Conservation (phyloP, 1,140 invertebrate genomes). For the Melitaea cinxia region DNA sequence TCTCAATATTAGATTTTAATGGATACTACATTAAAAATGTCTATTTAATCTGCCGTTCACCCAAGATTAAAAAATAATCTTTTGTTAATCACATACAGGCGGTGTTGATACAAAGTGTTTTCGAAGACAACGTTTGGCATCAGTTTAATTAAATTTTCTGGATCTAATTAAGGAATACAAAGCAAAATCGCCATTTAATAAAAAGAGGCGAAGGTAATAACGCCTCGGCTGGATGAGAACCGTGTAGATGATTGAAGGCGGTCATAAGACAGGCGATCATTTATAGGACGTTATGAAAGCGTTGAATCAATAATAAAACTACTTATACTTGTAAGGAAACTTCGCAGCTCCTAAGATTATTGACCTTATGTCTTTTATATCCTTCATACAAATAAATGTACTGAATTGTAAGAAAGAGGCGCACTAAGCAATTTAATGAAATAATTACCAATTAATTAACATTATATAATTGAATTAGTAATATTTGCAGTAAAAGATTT, state of each 20-base stretch:
- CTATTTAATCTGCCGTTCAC: too few relatives aligned
- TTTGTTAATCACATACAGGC: background rate
- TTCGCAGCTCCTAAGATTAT: background rate
- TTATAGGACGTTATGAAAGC: background rate
- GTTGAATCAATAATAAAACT: background rate
- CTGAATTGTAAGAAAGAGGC: too few relatives aligned
- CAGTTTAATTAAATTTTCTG: background rate
- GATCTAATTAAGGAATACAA: conserved; percentile 4
- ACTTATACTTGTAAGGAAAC: background rate
- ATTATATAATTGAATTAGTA: background rate
- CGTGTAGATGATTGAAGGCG: conserved; percentile 6
- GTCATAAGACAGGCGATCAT: background rate
- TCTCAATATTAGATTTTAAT: too few relatives aligned
- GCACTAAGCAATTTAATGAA: too few relatives aligned
- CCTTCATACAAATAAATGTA: too few relatives aligned
- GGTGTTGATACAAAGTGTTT: background rate
- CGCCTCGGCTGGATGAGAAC: background rate
- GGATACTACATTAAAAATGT: too few relatives aligned
- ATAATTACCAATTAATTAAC: background rate
- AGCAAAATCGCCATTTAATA: conserved; percentile 6
- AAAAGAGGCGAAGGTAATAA: conserved; percentile 8
- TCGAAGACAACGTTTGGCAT: background rate
- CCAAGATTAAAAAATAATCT: too few relatives aligned
- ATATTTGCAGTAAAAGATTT: too few relatives aligned
- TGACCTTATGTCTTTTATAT: too few relatives aligned